phyloP scores from a whole-genome alignment of 1,140 invertebrate genomes.

The Caenorhabditis elegans region WBcel235 BX284602.5:8424501-8425000 shows the following conservation, averaged over 20 bases:
- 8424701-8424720: constrained; percentile 72
- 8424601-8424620: constrained; percentile 54
- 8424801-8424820: constrained; percentile 60
- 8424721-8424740: constrained; percentile 71
- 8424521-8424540: constrained; percentile 51
- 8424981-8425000: constrained; percentile 58
- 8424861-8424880: constrained; percentile 76
- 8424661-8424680: constrained; percentile 72
- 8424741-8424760: constrained; percentile 53
- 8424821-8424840: constrained; percentile 25
- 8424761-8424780: constrained; percentile 63
- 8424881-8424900: constrained; percentile 86
- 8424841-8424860: constrained; percentile 72
- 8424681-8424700: constrained; percentile 71
- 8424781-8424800: constrained; percentile 64
- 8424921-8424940: constrained; percentile 60
- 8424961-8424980: constrained; percentile 23
- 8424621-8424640: constrained; percentile 78
- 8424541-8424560: constrained; percentile 51
- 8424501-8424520: constrained; percentile 55
- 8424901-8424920: constrained; percentile 69
- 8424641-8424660: constrained; percentile 81
- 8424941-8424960: constrained; percentile 52
- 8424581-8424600: background rate
- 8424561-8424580: constrained; percentile 63